Percentiles rank a stretch among this genome's conserved stretches.
These are phyloP conservation scores for Haliaeetus leucogaster DNA, from an alignment of 2,113 vertebrate species.

Conservation along the genomic window DNA sequence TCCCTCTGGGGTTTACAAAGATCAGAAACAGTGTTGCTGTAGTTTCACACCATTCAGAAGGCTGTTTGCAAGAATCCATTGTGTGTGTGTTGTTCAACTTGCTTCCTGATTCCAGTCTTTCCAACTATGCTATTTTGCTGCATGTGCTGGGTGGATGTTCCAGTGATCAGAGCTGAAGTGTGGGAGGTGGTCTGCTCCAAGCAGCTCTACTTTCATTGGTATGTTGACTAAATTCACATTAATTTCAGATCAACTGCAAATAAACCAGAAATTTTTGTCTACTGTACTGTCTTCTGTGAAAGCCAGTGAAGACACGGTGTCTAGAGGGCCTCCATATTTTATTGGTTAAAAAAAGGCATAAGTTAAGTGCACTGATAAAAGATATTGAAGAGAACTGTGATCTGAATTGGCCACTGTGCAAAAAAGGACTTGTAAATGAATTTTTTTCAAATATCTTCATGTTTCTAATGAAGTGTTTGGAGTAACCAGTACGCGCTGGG, in stretches of 20 bases:
- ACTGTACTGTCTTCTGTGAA: neutral
- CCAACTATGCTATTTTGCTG: neutral
- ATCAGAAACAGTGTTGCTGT: neutral
- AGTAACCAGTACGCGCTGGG: neutral
- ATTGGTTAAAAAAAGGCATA: neutral
- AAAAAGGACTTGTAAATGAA: neutral
- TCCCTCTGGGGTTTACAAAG: neutral
- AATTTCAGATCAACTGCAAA: neutral
- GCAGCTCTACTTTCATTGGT: neutral
- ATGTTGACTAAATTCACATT: neutral
- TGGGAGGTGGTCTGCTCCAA: neutral
- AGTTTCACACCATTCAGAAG: neutral
- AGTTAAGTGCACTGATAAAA: neutral
- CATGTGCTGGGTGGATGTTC: neutral
- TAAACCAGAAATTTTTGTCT: neutral
- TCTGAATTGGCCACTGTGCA: neutral
- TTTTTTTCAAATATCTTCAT: neutral
- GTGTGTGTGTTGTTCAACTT: rapidly evolving
- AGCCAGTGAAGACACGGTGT: rapidly evolving
- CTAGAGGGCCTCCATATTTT: neutral
- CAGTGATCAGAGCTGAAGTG: neutral
- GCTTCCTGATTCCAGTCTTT: neutral
- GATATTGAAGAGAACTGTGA: neutral
- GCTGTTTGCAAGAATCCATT: neutral
- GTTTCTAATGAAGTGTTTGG: neutral